Base-by-base conservation (phyloP, 2,888 invertebrate species). In the Chrysolina americana region DNA sequence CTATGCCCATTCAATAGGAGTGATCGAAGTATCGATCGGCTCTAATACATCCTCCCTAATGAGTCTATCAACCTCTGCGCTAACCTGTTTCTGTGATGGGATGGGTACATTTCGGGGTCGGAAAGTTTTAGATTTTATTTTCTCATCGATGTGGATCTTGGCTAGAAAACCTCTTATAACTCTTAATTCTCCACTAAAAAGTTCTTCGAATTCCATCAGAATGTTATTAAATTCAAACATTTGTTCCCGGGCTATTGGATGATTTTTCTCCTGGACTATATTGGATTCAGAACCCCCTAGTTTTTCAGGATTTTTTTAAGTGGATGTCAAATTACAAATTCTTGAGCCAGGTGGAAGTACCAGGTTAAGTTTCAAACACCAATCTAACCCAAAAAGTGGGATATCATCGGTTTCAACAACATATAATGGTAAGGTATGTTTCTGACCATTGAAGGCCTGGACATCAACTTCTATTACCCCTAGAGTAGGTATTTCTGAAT, bases 1-100 rank as follows among this genome's bases (percentile, higher is more conserved):
- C n/a, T n/a, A n/a, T 15, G 79, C 76, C 80, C 81, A 81, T 74
- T 79, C 77, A 56, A 80, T 81, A 8, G 76, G 76, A 17, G 69
- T 78, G 11, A 48, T 47, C 10, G 71, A 68, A 23, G 70, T 28
- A 28, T 28, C 28, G 28, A 28, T 28, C 28, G 28, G 28, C 28
- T 48, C 78, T 41, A 82, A 63, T 36, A 80, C 71, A 53, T 73
- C 72, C 59, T 77, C 71, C 21, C 68, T 21, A 9, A 81, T 76
- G 23, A 81, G 74, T 17, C 78, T 65, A 47, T 75, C 56, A 21
- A 81, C 56, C 79, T 82, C 80, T 10, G 73, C 77, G 41, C 71
- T 71, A 5, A 82, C 80, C 41, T 74, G 47, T 11, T 74, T 69
- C 65, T 78, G 78, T 62, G 80, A 68, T 23, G 80, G 68, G 11